A percentile compares a stretch with the other conserved stretches of the same genome.
Evolutionary conservation across 2,888 invertebrate genomes (phyloP).

Genomic region (Aporophyla nigra): DNA sequence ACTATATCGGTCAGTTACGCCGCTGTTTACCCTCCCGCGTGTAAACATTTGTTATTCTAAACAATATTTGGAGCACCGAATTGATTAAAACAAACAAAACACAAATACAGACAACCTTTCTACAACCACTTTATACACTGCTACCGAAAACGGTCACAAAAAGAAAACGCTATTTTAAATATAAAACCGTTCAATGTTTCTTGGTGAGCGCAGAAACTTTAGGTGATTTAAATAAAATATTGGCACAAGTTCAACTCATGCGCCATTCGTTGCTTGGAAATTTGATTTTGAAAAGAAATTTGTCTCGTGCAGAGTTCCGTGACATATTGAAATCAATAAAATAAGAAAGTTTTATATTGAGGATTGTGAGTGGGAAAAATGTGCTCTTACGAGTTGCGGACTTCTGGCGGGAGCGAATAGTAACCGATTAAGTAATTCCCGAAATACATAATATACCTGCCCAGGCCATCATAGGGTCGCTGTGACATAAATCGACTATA

Average conservation of each 20-base stretch:
- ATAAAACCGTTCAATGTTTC: constrained; percentile 76
- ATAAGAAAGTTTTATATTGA: constrained; percentile 64
- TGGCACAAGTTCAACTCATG: constrained; percentile 82
- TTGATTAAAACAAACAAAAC: constrained; percentile 37
- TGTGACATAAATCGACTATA: background rate
- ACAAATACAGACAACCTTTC: constrained; percentile 1
- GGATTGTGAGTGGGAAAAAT: constrained; percentile 35
- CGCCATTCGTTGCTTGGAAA: constrained; percentile 77
- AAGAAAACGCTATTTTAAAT: constrained; percentile 66
- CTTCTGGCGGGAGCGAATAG: background rate
- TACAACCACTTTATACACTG: constrained; percentile 3
- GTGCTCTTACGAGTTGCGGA: constrained; percentile 5
- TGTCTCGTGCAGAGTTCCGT: constrained; percentile 72
- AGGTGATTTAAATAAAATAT: constrained; percentile 83
- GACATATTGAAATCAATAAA: constrained; percentile 70
- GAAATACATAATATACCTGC: background rate
- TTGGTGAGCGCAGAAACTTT: constrained; percentile 75
- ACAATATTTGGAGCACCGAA: constrained; percentile 54
- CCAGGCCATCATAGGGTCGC: background rate
- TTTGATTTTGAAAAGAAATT: constrained; percentile 84
- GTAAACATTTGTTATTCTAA: constrained; percentile 60
- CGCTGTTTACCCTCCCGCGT: constrained; percentile 46
- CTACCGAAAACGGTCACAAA: constrained; percentile 38
- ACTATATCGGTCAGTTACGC: constrained; percentile 55
- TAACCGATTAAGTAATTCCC: background rate